These are phyloP conservation scores for Oreochromis niloticus DNA, from an alignment of 2,113 vertebrate genomes.

Conservation along the genomic window DNA sequence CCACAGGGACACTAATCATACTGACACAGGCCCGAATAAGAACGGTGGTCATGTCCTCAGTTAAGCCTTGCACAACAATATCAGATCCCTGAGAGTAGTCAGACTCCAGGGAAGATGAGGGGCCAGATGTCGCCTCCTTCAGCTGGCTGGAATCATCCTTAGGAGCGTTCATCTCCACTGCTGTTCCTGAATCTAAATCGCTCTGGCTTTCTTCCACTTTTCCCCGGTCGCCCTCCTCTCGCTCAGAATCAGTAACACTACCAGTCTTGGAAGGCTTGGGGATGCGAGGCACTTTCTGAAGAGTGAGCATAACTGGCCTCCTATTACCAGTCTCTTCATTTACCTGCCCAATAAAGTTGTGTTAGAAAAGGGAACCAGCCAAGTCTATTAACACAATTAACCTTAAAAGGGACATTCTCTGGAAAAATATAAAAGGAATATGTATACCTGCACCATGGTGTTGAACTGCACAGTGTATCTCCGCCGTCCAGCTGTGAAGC, in stretches of 20 bases:
- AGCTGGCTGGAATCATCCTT: constrained; percentile 66
- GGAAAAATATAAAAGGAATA: not conserved
- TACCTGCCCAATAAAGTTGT: constrained; percentile 66
- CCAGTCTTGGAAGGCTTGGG: constrained; percentile 79
- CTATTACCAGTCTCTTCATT: constrained; percentile 92
- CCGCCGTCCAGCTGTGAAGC: constrained; percentile 87
- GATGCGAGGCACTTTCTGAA: constrained; percentile 81
- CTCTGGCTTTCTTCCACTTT: constrained; percentile 62
- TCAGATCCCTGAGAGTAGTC: constrained; percentile 50
- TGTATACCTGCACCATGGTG: constrained; percentile 90
- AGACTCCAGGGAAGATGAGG: constrained; percentile 52
- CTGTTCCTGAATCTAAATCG: constrained; percentile 62
- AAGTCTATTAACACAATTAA: not conserved
- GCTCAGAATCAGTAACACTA: constrained; percentile 79
- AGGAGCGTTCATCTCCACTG: constrained; percentile 68
- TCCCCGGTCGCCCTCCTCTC: constrained; percentile 78
- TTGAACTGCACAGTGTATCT: constrained; percentile 93
- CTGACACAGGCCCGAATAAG: constrained; percentile 90
- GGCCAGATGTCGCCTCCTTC: constrained; percentile 56
- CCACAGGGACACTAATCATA: constrained; percentile 92
- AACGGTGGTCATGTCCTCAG: constrained; percentile 88
- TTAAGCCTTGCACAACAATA: constrained; percentile 84
- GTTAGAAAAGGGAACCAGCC: not conserved
- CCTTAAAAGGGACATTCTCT: not conserved
- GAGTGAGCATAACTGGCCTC: constrained; percentile 88